Base-by-base conservation (phyloP, 2,113 vertebrate species). In the Emberiza fucata region DNA sequence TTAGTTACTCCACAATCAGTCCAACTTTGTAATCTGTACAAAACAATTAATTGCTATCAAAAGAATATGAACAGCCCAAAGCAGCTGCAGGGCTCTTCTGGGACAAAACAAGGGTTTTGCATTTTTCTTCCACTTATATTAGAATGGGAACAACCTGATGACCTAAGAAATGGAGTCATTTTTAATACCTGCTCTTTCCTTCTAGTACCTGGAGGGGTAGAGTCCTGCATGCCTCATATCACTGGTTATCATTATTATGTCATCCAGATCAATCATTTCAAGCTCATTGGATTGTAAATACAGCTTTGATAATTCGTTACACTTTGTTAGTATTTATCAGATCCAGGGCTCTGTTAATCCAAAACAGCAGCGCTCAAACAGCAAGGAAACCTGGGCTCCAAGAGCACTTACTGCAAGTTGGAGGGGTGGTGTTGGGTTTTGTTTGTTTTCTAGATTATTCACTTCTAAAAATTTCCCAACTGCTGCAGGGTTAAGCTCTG, bases 321-420 rank as follows among this genome's bases (percentile, higher is more conserved):
- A 98, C 97, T 98, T 98, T 97, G 97, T 98, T 98, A 98, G 97
- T 97, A 95, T 97, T 98, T 98, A 98, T 98, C 98, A 95, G 97
- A 97, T 94, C 97, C 98, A 98, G 98, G 88, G 90, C 96, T 93
- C 92, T 42, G 48, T 81, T 98, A 98, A 98, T 98, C 90, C 95
- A 94, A 98, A 98, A 97, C 98, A 98, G 97, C 91, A 79, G 96
- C 56, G 33, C 75, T 97, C 90, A 66, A 86, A 97, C 96, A 94
- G 88, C 95, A 87, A 97, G 82, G 86, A 92, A 97, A 92, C 86
- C 86, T 80, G 91, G 97, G 96, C 96, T 98, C 93, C 94, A 82
- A 91, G 71, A 94, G 83, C 57, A 91, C 82, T 97, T 77, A 95
- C 91, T 53, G 66, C 84, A 85, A 93, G 95, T 70, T 12, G 48